These are phyloP conservation scores for Vandiemenella viatica DNA, from an alignment of 2,888 invertebrate genomes.

Conservation along the genomic window DNA sequence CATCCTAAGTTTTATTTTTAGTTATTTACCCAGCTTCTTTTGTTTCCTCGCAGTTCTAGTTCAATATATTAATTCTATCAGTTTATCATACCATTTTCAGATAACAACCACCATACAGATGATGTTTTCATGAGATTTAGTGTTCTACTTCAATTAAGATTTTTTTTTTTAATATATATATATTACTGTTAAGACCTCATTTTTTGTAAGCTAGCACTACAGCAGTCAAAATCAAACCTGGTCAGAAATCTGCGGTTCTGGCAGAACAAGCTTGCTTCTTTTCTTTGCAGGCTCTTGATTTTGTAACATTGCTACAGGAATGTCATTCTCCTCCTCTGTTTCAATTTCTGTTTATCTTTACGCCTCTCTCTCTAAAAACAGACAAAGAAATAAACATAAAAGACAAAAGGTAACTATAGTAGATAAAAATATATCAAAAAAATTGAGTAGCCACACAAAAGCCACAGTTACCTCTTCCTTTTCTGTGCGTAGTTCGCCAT, in stretches of 20 bases:
- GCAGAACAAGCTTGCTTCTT: constrained; percentile 87
- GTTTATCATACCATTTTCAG: too few species aligned
- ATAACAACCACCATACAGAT: too few species aligned
- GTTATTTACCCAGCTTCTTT: too few species aligned
- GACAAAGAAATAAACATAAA: constrained; percentile 4
- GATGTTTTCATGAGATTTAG: too few species aligned
- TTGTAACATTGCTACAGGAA: constrained; percentile 76
- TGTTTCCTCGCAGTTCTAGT: too few species aligned
- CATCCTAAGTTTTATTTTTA: too few species aligned
- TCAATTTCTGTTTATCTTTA: constrained; percentile 89
- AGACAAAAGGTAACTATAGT: neutral
- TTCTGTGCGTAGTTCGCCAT: constrained; percentile 80
- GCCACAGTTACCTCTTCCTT: constrained; percentile 58
- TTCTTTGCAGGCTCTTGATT: constrained; percentile 82
- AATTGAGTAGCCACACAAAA: constrained; percentile 1
- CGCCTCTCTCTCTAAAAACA: constrained; percentile 59
- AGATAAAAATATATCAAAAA: neutral
- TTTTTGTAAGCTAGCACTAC: too few species aligned
- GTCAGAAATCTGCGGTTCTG: constrained; percentile 93
- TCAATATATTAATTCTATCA: too few species aligned
- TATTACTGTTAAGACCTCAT: too few species aligned
- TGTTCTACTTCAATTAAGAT: too few species aligned
- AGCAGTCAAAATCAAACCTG: constrained; percentile 36
- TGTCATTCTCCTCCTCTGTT: constrained; percentile 89
- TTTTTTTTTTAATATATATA: too few species aligned